Evolutionary conservation across 2,113 vertebrate genomes (phyloP).

Genomic region (Monopterus albus): DNA sequence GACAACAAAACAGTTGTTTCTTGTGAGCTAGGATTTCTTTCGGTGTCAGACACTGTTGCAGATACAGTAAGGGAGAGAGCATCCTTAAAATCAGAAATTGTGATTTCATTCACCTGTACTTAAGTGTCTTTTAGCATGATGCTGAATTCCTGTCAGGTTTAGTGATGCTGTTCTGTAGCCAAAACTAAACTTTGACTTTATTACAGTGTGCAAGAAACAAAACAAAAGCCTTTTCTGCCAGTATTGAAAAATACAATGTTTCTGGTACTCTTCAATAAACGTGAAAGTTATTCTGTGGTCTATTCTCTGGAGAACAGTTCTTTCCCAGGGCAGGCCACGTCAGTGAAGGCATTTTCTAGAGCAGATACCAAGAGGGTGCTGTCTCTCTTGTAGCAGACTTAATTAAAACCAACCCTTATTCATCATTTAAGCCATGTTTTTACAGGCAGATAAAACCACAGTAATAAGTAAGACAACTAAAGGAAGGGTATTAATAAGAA

Average conservation of each 20-base stretch:
- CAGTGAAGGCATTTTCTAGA: constrained; percentile 19
- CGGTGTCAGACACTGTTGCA: background rate
- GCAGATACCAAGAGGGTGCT: constrained; percentile 22
- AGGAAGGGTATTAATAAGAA: background rate
- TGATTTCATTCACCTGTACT: constrained; percentile 17
- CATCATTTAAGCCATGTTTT: constrained; percentile 34
- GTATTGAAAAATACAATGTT: background rate
- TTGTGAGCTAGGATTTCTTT: background rate
- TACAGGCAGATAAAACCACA: constrained; percentile 7
- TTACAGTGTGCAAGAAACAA: background rate
- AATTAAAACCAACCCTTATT: constrained; percentile 50
- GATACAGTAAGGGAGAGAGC: background rate
- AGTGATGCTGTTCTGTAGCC: background rate
- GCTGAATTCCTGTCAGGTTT: background rate
- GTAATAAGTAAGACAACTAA: background rate
- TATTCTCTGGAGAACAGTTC: constrained; percentile 28
- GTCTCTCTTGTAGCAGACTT: constrained; percentile 36
- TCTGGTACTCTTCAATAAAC: constrained; percentile 21
- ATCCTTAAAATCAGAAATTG: constrained; percentile 28
- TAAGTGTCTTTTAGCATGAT: background rate
- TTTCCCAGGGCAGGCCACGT: constrained; percentile 42
- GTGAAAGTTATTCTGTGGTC: constrained; percentile 15
- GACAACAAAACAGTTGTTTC: background rate
- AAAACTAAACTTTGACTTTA: background rate
- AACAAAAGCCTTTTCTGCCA: background rate